A percentile compares a stretch with the other conserved stretches of the same genome.
These are phyloP conservation scores for Caenorhabditis macrosperma DNA, from an alignment of 2,888 invertebrate species.

Conservation along the genomic window DNA sequence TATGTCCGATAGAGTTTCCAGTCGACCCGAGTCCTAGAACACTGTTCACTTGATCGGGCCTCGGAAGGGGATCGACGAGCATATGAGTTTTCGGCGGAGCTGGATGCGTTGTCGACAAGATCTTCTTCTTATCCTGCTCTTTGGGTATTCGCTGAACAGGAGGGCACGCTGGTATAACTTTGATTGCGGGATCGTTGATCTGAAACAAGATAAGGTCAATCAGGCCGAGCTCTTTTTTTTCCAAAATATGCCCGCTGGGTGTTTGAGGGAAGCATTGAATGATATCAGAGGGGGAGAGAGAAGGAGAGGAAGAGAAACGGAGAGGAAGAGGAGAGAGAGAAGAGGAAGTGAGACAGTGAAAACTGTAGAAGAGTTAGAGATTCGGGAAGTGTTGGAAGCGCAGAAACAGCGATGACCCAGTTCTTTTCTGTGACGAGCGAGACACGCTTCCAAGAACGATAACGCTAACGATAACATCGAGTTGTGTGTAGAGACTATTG, in stretches of 20 bases:
- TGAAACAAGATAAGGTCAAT: conserved; percentile 54
- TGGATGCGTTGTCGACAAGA: conserved; percentile 16
- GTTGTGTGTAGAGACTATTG: no score
- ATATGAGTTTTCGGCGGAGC: conserved; percentile 61
- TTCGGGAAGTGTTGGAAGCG: conserved; percentile 10
- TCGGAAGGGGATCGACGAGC: conserved; percentile 63
- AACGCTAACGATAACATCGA: background rate
- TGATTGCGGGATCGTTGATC: conserved; percentile 71
- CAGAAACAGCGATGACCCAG: conserved; percentile 38
- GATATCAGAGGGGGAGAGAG: background rate
- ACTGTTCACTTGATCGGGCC: conserved; percentile 47
- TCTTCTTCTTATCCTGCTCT: conserved; percentile 36
- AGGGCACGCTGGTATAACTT: conserved; percentile 69
- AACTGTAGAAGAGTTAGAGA: conserved; percentile 5
- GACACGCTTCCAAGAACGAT: conserved; percentile 21
- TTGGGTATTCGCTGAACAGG: conserved; percentile 30
- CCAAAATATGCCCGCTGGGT: no score
- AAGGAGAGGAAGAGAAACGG: conserved; percentile 5
- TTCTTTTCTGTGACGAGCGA: conserved; percentile 24
- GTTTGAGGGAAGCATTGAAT: background rate
- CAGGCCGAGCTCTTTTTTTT: no score
- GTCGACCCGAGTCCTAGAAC: conserved; percentile 29
- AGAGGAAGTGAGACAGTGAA: conserved; percentile 8
- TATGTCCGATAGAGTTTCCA: background rate
- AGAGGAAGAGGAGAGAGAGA: background rate